These are phyloP conservation scores for Blera fallax DNA, from an alignment of 2,888 invertebrate genomes.

Conservation along the genomic window DNA sequence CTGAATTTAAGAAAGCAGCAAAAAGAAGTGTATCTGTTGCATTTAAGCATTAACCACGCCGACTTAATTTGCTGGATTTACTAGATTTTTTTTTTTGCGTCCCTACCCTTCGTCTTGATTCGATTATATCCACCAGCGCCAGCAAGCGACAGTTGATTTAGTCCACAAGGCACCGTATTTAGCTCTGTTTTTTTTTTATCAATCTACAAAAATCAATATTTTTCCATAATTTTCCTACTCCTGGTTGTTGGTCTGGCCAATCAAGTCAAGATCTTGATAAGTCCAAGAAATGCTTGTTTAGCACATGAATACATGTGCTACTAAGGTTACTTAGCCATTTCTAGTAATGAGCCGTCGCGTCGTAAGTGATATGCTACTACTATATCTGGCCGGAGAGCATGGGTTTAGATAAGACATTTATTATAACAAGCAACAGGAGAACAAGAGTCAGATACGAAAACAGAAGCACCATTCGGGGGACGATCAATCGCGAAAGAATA, in stretches of 20 bases:
- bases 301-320: constrained; percentile 59
- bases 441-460: constrained; percentile 34
- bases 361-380: constrained; percentile 45
- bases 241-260: constrained; percentile 9
- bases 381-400: constrained; percentile 11
- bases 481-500: constrained; percentile 25
- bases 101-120: constrained; percentile 22
- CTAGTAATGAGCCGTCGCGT: constrained; percentile 36
- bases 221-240: constrained; percentile 33
- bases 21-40: constrained; percentile 1
- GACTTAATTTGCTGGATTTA: constrained; percentile 26
- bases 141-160: constrained; percentile 8
- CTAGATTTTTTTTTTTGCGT: constrained; percentile 8
- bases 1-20: constrained; percentile 20
- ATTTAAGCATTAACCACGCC: background rate
- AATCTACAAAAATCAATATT: constrained; percentile 59
- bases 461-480: constrained; percentile 24
- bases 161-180: constrained; percentile 8
- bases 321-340: constrained; percentile 28
- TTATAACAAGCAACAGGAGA: constrained; percentile 12
- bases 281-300: constrained; percentile 57
- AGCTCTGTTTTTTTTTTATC: constrained; percentile 30
- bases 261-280: constrained; percentile 67
- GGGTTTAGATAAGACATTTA: constrained; percentile 5
- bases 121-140: constrained; percentile 39